Percentiles rank a stretch among this genome's conserved stretches.
phyloP scores from a whole-genome alignment of 2,113 vertebrate species.

The Cottus gobio region DNA sequence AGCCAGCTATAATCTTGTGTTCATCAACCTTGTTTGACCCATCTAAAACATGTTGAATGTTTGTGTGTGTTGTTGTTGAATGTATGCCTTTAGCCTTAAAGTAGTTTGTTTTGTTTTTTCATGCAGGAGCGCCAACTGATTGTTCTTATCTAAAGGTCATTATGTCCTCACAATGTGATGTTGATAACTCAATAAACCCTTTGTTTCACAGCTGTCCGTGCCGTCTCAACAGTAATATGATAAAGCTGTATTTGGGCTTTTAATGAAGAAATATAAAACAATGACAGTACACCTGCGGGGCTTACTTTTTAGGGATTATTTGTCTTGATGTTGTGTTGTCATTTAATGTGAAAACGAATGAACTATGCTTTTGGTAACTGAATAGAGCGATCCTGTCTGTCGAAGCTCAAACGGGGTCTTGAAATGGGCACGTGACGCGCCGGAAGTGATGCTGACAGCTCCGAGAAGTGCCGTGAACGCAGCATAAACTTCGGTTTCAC shows the following conservation, averaged over 20 bases:
- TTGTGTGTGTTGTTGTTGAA: conserved; percentile 26
- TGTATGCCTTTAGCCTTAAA: conserved; percentile 60
- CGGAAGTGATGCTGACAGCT: background rate
- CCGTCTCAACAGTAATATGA: conserved; percentile 55
- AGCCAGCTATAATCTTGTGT: background rate
- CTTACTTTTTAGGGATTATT: too few species aligned
- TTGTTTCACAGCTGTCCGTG: conserved; percentile 11
- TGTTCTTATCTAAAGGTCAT: conserved; percentile 35
- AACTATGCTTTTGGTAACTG: too few species aligned
- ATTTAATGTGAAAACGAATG: too few species aligned
- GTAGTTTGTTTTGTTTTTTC: conserved; percentile 16
- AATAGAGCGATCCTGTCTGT: background rate
- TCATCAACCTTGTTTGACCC: conserved; percentile 7
- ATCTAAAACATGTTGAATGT: conserved; percentile 18
- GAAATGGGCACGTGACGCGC: conserved; percentile 2
- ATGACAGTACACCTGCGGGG: conserved; percentile 59
- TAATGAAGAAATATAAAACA: conserved; percentile 62
- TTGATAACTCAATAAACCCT: conserved; percentile 19
- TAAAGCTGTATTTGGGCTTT: conserved; percentile 58
- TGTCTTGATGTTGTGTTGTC: background rate
- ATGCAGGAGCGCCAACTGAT: conserved; percentile 44
- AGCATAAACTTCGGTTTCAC: conserved; percentile 58
- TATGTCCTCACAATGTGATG: conserved; percentile 7
- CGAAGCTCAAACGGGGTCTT: background rate
- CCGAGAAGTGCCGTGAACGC: background rate